Evolutionary conservation across 2,888 invertebrate genomes (phyloP).

Genomic region (Pollenia griseotomentosa): DNA sequence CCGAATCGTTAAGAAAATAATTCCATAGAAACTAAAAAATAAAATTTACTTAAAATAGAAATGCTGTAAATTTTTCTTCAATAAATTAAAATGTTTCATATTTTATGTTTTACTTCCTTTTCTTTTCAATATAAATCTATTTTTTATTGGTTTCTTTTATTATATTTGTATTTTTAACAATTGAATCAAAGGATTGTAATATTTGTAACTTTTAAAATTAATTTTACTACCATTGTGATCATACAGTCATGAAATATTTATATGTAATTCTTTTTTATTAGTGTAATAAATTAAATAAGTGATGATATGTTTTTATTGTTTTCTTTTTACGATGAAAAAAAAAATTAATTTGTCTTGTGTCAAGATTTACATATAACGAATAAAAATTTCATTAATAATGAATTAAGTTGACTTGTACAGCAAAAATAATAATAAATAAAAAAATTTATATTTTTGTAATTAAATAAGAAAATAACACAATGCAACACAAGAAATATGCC

Average conservation of each 20-base stretch:
- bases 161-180: too few species aligned
- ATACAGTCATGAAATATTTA: not conserved
- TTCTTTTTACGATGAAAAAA: not conserved
- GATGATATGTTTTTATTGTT: slow-evolving; percentile 9
- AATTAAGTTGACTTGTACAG: not conserved
- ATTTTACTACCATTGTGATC: not conserved
- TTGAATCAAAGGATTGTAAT: too few species aligned
- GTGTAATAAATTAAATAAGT: not conserved
- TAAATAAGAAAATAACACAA: too few species aligned
- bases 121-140: too few species aligned
- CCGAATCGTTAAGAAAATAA: too few species aligned
- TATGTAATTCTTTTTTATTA: not conserved
- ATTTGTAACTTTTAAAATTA: too few species aligned
- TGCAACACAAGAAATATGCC: too few species aligned
- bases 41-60: not conserved
- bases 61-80: not conserved
- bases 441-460: too few species aligned
- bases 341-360: not conserved
- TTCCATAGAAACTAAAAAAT: not conserved
- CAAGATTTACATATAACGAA: not conserved
- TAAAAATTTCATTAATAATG: slow-evolving; percentile 1
- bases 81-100: not conserved
- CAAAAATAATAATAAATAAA: too few species aligned
- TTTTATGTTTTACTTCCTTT: too few species aligned
- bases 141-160: too few species aligned